Evolutionary conservation across 92 coral and sea anemone genomes (phyloP), one percentile per base, ranked within the genome.

Genomic region (Umimayanthus kanabou): DNA sequence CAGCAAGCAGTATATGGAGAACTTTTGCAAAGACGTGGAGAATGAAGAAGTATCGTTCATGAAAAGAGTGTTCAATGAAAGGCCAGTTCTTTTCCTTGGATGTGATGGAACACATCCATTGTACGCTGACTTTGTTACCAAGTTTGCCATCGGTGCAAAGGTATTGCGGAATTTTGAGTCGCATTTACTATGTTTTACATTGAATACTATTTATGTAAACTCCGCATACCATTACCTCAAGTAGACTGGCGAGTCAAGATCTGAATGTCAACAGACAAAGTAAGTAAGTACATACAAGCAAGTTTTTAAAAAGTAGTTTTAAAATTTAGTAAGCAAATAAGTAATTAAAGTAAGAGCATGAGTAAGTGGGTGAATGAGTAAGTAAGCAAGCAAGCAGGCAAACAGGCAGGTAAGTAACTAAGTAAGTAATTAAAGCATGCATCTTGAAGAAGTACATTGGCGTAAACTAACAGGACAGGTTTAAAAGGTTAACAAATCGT

Each of bases 71-170:
- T 89, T 92, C 65, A 65, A 89, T 49, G 94, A 92, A 70, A 85
- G 92, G 80, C 75, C 94, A 39, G 90, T 92, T 40, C 85, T 92
- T 45, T 92, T 92, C 76, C 90, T 92, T 25, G 94, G 94, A 64
- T 92, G 92, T 81, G 92, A 89, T 39, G 80, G 84, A 20, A 37
- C 25, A 7, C 90, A 90, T 2, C 79, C 83, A 28, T 79, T 88
- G 77, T 92, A 92, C 88, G 77, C 69, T 28, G 80, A 76, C 40
- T 89, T 92, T 58, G 76, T 92, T 43, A 40, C 87, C 73, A 92
- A 89, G 90, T 92, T 92, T 92, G 94, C 81, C 0, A 83, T 74
- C 30, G 73, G 37, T 22, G 88, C 94, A 9, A 89, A 92, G 94
- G 94, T 92, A 85, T 11, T 20, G n/a, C 15, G 53, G 13, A 53